phyloP scores from a whole-genome alignment of 2,113 vertebrate species.

The Nothocercus julius region DNA sequence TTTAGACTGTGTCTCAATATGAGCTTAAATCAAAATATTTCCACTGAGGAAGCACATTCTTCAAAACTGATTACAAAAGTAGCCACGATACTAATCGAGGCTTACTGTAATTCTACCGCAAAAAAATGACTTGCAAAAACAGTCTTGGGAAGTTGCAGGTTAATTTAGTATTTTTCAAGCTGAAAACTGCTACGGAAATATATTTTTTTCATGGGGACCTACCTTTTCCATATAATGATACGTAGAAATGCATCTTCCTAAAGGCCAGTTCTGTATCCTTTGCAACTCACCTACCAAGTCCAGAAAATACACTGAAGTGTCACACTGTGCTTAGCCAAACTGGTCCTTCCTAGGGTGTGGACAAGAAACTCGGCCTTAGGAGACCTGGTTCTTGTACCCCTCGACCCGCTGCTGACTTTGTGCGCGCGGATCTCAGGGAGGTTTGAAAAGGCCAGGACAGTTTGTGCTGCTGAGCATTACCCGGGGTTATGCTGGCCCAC shows the following conservation, averaged over 20 bases:
- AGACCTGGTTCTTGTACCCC: background rate
- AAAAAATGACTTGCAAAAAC: slow-evolving; percentile 6
- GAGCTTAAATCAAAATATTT: slow-evolving; percentile 62
- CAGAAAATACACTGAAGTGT: background rate
- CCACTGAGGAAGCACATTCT: slow-evolving; percentile 21
- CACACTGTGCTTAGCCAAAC: background rate
- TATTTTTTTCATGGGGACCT: background rate
- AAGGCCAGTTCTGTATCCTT: background rate
- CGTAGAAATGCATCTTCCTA: background rate
- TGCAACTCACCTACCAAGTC: rapidly evolving
- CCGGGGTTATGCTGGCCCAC: background rate
- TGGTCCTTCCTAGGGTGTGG: rapidly evolving
- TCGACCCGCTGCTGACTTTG: background rate
- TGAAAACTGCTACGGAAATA: background rate
- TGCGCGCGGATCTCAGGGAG: background rate
- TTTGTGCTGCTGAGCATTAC: background rate
- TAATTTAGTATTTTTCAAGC: background rate
- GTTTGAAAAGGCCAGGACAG: background rate
- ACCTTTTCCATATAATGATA: background rate
- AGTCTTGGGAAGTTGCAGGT: background rate
- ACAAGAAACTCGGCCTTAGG: background rate
- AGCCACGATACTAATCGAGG: slow-evolving; percentile 20
- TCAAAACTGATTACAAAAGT: slow-evolving; percentile 44
- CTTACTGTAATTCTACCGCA: background rate
- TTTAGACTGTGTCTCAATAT: slow-evolving; percentile 9